These are phyloP conservation scores for Drosophila multiciliata DNA, from an alignment of 2,888 invertebrate species.

Conservation along the genomic window DNA sequence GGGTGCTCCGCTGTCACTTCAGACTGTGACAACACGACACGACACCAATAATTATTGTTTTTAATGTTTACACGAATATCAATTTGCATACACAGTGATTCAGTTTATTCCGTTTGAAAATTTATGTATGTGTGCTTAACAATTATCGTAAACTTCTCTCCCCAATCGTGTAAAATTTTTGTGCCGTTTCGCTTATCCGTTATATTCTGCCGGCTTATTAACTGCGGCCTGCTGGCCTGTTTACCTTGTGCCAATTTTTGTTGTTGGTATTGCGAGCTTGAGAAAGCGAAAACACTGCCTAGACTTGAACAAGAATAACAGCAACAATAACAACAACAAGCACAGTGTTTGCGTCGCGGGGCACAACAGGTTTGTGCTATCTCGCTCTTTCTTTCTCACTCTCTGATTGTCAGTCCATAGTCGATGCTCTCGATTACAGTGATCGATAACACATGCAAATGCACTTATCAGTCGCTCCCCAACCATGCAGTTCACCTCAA, in stretches of 20 bases:
- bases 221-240: conserved; percentile 42
- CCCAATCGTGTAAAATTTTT: conserved; percentile 19
- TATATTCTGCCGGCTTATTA: conserved; percentile 33
- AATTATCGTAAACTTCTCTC: conserved; percentile 1
- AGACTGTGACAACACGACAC: conserved; percentile 45
- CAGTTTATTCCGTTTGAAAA: conserved; percentile 16
- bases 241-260: conserved; percentile 69
- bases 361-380: conserved; percentile 56
- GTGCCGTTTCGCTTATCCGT: conserved; percentile 19
- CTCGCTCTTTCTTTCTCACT: conserved; percentile 8
- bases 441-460: conserved; percentile 44
- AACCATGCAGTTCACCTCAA: conserved; percentile 48
- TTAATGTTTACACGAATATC: conserved; percentile 15
- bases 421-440: conserved; percentile 38
- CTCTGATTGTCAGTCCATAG: conserved; percentile 17
- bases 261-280: conserved; percentile 10
- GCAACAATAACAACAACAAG: conserved; percentile 43
- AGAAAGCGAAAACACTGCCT: conserved; percentile 71
- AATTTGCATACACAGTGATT: conserved; percentile 1
- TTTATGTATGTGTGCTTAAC: conserved; percentile 11
- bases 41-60: conserved; percentile 32
- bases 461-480: conserved; percentile 40
- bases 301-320: conserved; percentile 29
- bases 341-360: conserved; percentile 33
- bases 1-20: conserved; percentile 45